A percentile compares a stretch with the other conserved stretches of the same genome.
These are phyloP conservation scores for Drosophila watanabei DNA, from an alignment of 1,140 invertebrate genomes.

Conservation along the genomic window DNA sequence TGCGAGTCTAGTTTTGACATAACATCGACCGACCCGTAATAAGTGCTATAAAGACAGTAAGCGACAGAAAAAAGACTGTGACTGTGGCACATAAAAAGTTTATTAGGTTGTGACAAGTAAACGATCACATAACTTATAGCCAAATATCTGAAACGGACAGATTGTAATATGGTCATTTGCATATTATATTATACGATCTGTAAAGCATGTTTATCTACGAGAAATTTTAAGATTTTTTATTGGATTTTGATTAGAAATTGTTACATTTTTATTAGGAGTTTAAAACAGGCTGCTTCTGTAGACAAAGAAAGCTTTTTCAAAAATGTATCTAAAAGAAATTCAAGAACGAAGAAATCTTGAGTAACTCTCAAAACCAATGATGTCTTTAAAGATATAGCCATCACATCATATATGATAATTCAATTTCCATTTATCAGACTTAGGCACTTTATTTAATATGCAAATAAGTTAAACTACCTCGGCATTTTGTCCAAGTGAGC, in stretches of 20 bases:
- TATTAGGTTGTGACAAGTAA: conserved; percentile 65
- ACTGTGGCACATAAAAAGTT: conserved; percentile 52
- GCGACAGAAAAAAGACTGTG: conserved; percentile 3
- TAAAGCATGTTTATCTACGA: background rate
- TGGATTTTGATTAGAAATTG: background rate
- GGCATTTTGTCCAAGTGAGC: conserved; percentile 55
- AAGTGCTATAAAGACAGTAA: conserved; percentile 48
- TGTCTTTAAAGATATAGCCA: background rate
- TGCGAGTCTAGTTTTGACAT: conserved; percentile 53
- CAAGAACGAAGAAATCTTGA: background rate
- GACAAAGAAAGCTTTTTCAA: too few relatives aligned
- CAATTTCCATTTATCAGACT: background rate
- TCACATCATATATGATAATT: background rate
- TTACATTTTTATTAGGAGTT: background rate
- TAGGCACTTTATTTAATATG: conserved; percentile 4
- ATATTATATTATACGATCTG: conserved; percentile 2
- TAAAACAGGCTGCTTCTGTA: background rate
- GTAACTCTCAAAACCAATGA: too few relatives aligned
- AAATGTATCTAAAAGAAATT: background rate
- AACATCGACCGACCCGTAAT: conserved; percentile 38
- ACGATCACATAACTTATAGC: conserved; percentile 53
- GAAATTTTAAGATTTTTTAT: background rate
- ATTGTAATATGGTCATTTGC: conserved; percentile 9
- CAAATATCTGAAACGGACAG: conserved; percentile 11
- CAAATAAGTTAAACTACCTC: conserved; percentile 1